Percentiles rank a stretch among this genome's conserved stretches.
Evolutionary conservation across 2,113 vertebrate species (phyloP).

Genomic region (Hippocampus guttulatus): DNA sequence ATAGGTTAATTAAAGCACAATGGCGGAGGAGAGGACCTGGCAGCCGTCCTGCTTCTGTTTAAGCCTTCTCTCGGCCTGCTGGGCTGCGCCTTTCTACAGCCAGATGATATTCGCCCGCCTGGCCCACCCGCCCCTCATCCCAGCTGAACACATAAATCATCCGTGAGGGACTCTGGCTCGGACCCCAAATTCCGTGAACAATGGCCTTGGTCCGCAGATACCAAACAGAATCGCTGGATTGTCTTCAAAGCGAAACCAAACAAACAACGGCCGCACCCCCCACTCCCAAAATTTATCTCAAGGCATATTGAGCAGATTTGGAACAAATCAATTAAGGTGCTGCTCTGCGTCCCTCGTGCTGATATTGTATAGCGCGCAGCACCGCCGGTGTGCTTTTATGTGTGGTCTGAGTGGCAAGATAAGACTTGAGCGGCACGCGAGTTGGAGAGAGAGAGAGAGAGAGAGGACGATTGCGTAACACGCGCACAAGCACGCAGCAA

Average conservation of each 20-base stretch:
- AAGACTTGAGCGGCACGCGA: constrained; percentile 36
- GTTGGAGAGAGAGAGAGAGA: background rate
- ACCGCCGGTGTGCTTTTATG: constrained; percentile 49
- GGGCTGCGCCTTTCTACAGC: constrained; percentile 63
- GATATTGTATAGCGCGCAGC: constrained; percentile 35
- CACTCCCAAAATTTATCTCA: constrained; percentile 31
- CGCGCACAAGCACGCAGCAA: constrained; percentile 20
- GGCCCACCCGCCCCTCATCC: constrained; percentile 54
- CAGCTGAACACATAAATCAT: constrained; percentile 68
- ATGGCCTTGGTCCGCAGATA: constrained; percentile 62
- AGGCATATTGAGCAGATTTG: constrained; percentile 53
- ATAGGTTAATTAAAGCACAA: constrained; percentile 79
- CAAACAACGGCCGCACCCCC: constrained; percentile 13
- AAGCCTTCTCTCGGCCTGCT: constrained; percentile 70
- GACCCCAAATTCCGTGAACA: constrained; percentile 64
- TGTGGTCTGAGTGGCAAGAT: constrained; percentile 60
- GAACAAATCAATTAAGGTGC: constrained; percentile 65
- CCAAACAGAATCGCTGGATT: constrained; percentile 60
- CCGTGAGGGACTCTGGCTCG: constrained; percentile 49
- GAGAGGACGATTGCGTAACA: constrained; percentile 14
- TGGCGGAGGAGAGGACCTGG: constrained; percentile 70
- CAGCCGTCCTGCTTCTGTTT: constrained; percentile 70
- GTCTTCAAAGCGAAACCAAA: constrained; percentile 54
- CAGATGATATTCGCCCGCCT: constrained; percentile 66
- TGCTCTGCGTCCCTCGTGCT: constrained; percentile 34